Base-by-base conservation (phyloP, 2,888 invertebrate species). In the Altica lythri region DNA sequence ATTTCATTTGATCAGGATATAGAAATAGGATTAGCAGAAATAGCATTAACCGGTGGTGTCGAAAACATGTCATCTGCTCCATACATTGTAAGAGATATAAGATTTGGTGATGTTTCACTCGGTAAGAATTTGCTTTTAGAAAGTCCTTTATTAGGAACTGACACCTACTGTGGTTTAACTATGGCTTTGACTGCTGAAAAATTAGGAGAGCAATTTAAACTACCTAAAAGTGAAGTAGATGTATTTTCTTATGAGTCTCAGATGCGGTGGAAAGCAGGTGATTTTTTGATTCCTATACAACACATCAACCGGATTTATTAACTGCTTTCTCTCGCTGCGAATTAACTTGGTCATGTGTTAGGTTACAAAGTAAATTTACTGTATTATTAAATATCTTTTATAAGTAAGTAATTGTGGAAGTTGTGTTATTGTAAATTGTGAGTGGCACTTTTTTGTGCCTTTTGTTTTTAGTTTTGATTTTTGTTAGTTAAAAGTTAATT, bases 171-270 rank as follows among this genome's bases (percentile, higher is more conserved):
- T 72, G 90, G 92, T 60, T 80, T 93, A 25, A 94, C 97, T 0
- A 98, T 98, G 98, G 97, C 92, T 1, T 77, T 95, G 70, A 98
- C 98, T 0, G 95, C 95, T 0, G 95, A 95, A 78, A 95, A 95
- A 74, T 80, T 96, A 38, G 95, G 92, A 0, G 90, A 86, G 51
- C 86, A 95, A 74, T 93, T 86, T 71, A 86, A 87, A 42, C 79
- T 96, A 42, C 85, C 87, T 1, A 81, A 90, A 54, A 86, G 90
- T 60, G 90, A 92, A 66, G 89, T 90, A 43, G 97, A 98, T 72
- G 81, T 85, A 59, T 97, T 88, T 77, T 88, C 96, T 0, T 72
- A 94, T 2, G 80, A 83, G 57, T 95, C 96, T 0, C 97, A 98
- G 72, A 83, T 85, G 63, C 80, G 83, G 56, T 98, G 96, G 96